These are phyloP conservation scores for Mesorhabditis spiculigera DNA, from an alignment of 2,888 invertebrate species.

Conservation along the genomic window DNA sequence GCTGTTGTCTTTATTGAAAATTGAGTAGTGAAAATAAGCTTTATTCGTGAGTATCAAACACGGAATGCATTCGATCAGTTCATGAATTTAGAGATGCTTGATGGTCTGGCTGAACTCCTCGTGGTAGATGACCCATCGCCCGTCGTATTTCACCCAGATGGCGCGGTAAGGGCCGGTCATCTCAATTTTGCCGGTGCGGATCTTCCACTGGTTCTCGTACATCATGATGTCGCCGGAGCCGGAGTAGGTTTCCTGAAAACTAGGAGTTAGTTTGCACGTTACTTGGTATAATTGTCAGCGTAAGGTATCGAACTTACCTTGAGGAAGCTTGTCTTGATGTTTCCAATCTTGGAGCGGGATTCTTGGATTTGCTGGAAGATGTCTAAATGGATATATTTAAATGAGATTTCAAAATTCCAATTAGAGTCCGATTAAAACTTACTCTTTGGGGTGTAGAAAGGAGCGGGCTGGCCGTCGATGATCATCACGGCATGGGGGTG, in stretches of 20 bases:
- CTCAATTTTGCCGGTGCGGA: not conserved
- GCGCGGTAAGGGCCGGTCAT: not conserved
- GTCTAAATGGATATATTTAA: not conserved
- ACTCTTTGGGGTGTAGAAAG: not conserved
- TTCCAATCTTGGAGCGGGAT: not conserved
- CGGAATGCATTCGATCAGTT: too few species aligned
- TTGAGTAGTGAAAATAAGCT: too few species aligned
- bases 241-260: not conserved
- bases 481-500: slow-evolving; percentile 2
- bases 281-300: too few species aligned
- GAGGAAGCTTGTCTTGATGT: not conserved
- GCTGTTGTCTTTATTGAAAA: too few species aligned
- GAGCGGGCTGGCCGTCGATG: not conserved
- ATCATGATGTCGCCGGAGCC: not conserved
- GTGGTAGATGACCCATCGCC: not conserved
- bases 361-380: not conserved
- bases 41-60: too few species aligned
- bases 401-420: not conserved
- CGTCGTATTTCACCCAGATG: not conserved
- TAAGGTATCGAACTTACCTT: not conserved
- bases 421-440: not conserved
- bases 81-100: too few species aligned
- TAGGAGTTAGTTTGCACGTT: too few species aligned
- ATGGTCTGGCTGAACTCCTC: not conserved
- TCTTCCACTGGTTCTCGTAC: not conserved